Base-by-base conservation (phyloP, 1,140 invertebrate species). In the Portunus trituberculatus region DNA sequence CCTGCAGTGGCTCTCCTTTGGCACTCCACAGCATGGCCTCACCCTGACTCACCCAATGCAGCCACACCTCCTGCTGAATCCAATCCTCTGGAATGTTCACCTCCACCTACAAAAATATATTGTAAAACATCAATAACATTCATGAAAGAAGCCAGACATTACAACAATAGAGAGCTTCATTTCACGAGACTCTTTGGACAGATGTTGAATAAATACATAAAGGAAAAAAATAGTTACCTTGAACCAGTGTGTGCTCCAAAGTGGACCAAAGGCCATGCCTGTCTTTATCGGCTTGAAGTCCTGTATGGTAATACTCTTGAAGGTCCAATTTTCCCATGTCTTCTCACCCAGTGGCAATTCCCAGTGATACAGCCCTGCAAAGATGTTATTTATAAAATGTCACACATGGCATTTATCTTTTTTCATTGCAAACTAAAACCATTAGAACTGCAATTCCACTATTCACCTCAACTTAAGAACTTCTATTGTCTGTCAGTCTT, bases 301-400 rank as follows among this genome's bases (percentile, higher is more conserved):
- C 46, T 59, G 93, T 16, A 10, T 25, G 39, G 88, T 39, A 7
- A 93, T 29, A 12, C 89, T n/a, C 28, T 59, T 16, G 46, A 89
- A 88, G 93, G 39, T 31, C 93, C 93, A 93, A n/a, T 93, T 20
- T 29, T 93, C 84, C 93, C 93, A 93, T 10, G 93, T 45, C 39
- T 76, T 76, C 48, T 29, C 84, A 25, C 93, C 84, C 12, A 84
- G 84, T 20, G 93, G 93, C n/a, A 93, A 20, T 0, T 28, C 48
- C 93, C 93, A 93, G 93, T 93, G 93, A 28, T 39, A 67, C 2
- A 93, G 20, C 28, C 48, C 93, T 93, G 48, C 46, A n/a, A 25
- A 76, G 20, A 20, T 76, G n/a, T 59, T 59, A 10, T 1, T 59
- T 59, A 59, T 59, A 59, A 59, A 59, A 20, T 20, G 12, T 59